Base-by-base conservation (phyloP, 2,888 invertebrate genomes). In the Drosophila leonis region DNA sequence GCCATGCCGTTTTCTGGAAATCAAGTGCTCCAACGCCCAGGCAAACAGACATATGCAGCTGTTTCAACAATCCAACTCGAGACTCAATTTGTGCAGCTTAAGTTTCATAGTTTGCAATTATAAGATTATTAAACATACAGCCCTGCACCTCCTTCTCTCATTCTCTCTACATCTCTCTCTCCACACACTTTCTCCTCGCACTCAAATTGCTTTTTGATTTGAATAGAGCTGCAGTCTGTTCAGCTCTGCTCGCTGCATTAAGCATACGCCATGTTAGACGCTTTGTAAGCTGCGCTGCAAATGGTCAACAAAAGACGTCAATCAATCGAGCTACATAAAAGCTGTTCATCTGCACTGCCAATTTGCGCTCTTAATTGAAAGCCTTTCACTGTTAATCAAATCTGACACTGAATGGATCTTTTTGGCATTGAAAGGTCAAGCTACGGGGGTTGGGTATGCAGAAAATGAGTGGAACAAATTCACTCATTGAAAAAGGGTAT, bases 41-140 rank as follows among this genome's bases (percentile, higher is more conserved):
- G 37, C 63, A 52, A 65, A 52, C 74, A 70, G 78, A 66, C 80
- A 75, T 54, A 64, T 66, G 76, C 80, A 66, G 69, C 78, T 70
- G 74, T 68, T 62, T 44, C 52, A 71, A 64, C 60, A 65, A 67
- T 63, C 57, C 52, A 60, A 61, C 70, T 73, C 52, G 61, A 72
- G 80, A 70, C 83, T 72, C 59, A 68, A 88, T 90, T 88, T 82
- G 78, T 55, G 67, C 60, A 74, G 80, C 82, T 90, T 88, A 74
- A 79, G 75, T 72, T 75, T 74, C 74, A 76, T 68, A 75, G 72
- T 74, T 49, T 76, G 74, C 80, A 82, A 78, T 85, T 88, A 88
- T 86, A 78, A 83, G 90, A 88, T 85, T 88, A 85, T 83, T 78
- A 83, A 78, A 70, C 61, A 57, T 60, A 72, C 56, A 60, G 42